Conservation (phyloP, 2,113 vertebrate genomes). For the Penelope pileata region DNA sequence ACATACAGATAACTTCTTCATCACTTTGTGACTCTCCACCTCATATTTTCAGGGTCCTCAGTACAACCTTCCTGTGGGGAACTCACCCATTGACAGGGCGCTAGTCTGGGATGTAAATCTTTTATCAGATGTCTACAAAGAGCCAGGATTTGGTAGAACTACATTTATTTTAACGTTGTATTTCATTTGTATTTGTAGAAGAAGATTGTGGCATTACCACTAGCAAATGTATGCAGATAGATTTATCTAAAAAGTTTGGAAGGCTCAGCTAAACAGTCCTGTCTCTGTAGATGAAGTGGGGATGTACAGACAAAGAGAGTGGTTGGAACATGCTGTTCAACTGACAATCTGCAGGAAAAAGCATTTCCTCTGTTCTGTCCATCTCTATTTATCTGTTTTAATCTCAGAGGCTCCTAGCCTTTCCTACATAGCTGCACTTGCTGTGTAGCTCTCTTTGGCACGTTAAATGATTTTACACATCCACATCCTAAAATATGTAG, state of each 20-base stretch:
- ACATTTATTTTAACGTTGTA: neutral
- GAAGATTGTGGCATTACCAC: neutral
- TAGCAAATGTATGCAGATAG: neutral
- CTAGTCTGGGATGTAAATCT: neutral
- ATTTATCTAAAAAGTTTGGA: neutral
- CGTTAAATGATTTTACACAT: neutral
- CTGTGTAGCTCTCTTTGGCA: neutral
- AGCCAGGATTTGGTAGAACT: neutral
- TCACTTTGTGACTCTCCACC: neutral
- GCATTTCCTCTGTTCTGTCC: neutral
- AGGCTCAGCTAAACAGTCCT: neutral
- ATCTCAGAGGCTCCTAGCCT: neutral
- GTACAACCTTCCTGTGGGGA: neutral
- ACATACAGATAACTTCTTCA: neutral
- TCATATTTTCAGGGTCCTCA: neutral
- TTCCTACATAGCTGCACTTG: neutral
- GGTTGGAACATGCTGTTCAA: neutral
- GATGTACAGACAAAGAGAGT: neutral
- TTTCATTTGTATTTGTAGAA: neutral
- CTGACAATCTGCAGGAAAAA: neutral
- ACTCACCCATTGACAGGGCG: neutral
- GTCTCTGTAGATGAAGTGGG: neutral
- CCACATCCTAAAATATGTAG: neutral
- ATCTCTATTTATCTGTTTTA: neutral
- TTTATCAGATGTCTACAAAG: neutral